phyloP scores from a whole-genome alignment of 2,113 vertebrate genomes.

The Periophthalmodon schlosseri region DNA sequence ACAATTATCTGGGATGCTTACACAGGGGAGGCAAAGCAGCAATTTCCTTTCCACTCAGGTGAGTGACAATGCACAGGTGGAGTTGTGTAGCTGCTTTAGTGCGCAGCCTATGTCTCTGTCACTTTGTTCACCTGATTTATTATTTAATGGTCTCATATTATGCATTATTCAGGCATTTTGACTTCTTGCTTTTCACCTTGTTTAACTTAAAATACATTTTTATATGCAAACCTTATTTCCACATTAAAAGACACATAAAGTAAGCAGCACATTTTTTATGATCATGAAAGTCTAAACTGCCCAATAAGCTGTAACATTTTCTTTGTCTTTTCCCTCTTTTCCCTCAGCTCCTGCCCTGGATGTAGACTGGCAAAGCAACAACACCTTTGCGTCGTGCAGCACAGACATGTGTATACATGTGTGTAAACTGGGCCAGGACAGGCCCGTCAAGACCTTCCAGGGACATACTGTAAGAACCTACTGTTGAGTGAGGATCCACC shows the following conservation, averaged over 20 bases:
- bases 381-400: conserved; percentile 98
- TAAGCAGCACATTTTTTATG: no score
- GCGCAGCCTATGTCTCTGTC: no score
- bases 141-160: not conserved
- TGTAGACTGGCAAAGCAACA: conserved; percentile 99
- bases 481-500: not conserved
- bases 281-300: not conserved
- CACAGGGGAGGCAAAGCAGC: conserved; percentile 98
- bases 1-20: conserved; percentile 99
- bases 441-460: conserved; percentile 99
- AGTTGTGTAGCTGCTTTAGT: no score
- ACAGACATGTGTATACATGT: conserved; percentile 99
- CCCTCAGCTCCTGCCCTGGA: conserved; percentile 92
- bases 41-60: conserved; percentile 99
- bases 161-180: conserved; percentile 16
- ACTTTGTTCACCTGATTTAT: no score
- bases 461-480: conserved; percentile 92
- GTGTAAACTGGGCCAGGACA: conserved; percentile 97
- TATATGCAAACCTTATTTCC: no score
- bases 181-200: not conserved
- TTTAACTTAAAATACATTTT: no score
- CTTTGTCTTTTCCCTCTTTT: not conserved
- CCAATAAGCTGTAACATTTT: conserved; percentile 6
- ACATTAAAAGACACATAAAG: no score
- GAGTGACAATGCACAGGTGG: conserved; percentile 41